These are phyloP conservation scores for Isaurus tuberculatus DNA, from an alignment of 92 coral and sea anemone genomes.

Conservation along the genomic window DNA sequence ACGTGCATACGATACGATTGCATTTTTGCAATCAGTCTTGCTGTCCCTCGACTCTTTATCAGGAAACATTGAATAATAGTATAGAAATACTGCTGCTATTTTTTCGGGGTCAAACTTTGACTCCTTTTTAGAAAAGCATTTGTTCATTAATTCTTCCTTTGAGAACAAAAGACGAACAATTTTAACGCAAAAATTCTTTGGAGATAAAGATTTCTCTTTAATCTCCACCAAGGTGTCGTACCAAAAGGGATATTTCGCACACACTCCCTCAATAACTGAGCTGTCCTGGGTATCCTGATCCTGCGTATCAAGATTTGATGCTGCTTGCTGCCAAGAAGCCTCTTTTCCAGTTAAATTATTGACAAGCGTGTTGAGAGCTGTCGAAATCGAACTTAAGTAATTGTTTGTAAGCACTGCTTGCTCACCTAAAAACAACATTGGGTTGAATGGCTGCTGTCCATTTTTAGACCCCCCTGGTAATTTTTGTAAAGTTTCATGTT, in stretches of 20 bases:
- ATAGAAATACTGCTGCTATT: too few species aligned
- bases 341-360: not conserved
- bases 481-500: not conserved
- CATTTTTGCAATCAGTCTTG: too few species aligned
- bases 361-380: not conserved
- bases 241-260: not conserved
- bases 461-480: constrained; percentile 7
- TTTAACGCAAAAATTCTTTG: not conserved
- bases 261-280: not conserved
- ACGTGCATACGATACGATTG: too few species aligned
- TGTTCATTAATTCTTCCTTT: not conserved
- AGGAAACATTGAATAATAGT: too few species aligned
- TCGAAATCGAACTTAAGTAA: not conserved
- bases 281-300: not conserved
- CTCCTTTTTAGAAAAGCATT: not conserved
- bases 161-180: not conserved
- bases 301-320: not conserved
- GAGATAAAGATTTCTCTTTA: not conserved
- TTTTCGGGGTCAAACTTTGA: not conserved
- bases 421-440: not conserved
- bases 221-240: not conserved
- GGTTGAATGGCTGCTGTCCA: not conserved
- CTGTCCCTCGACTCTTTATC: too few species aligned
- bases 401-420: constrained; percentile 9
- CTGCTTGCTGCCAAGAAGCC: not conserved